Evolutionary conservation across 2,797 vertebrate genomes (phyloP).

Genomic region (Mycteria americana): DNA sequence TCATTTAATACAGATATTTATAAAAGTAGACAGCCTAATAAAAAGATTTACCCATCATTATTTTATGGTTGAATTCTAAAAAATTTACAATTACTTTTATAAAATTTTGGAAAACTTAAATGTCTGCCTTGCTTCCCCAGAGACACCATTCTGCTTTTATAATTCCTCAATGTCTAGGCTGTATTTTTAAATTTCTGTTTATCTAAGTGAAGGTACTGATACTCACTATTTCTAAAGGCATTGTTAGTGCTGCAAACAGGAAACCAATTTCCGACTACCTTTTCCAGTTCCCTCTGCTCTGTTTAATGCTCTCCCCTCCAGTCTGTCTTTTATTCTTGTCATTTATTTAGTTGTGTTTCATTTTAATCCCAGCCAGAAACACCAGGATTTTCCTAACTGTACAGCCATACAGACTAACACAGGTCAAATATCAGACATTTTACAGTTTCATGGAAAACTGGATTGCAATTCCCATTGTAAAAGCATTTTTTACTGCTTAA

Average conservation of each 20-base stretch:
- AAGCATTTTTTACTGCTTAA: neutral
- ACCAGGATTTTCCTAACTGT: neutral
- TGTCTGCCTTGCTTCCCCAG: neutral
- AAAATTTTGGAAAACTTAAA: neutral
- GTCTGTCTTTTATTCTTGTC: neutral
- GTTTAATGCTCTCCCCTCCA: neutral
- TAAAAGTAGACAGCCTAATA: neutral
- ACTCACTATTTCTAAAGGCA: neutral
- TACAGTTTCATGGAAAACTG: neutral
- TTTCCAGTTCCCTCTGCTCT: neutral
- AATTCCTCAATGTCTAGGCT: neutral
- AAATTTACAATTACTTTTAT: neutral
- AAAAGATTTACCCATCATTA: neutral
- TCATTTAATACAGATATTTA: neutral
- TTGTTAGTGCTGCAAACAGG: neutral
- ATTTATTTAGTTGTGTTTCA: neutral
- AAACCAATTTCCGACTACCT: neutral
- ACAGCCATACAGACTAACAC: neutral
- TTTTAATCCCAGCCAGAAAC: neutral
- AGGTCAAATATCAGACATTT: neutral
- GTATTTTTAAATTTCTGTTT: neutral
- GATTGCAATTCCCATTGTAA: neutral
- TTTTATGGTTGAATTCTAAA: neutral
- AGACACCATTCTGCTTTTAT: neutral
- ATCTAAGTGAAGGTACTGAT: neutral